Evolutionary conservation across 2,797 vertebrate species (phyloP).

Genomic region (Eospalax fontanierii): DNA sequence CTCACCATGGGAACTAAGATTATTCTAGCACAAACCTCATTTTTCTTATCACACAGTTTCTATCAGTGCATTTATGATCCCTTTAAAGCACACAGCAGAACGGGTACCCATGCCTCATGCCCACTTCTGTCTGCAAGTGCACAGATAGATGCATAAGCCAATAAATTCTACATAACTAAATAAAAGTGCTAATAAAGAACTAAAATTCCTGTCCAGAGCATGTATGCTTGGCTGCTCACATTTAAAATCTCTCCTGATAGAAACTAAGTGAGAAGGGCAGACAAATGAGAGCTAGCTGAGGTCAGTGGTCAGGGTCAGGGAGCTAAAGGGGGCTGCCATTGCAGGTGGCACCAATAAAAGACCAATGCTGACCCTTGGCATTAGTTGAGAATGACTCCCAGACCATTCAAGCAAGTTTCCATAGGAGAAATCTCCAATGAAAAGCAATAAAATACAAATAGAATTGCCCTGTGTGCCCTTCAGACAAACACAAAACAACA

Average conservation of each 20-base stretch:
- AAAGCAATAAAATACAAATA: conserved; percentile 60
- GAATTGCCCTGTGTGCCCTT: conserved; percentile 51
- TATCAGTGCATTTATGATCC: conserved; percentile 55
- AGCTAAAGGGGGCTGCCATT: not conserved
- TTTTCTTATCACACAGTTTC: conserved; percentile 71
- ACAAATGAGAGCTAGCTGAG: conserved; percentile 12
- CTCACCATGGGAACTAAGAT: conserved; percentile 71
- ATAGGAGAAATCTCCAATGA: conserved; percentile 47
- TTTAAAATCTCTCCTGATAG: conserved; percentile 58
- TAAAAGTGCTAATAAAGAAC: conserved; percentile 19
- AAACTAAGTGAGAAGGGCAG: conserved; percentile 45
- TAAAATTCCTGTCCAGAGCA: conserved; percentile 38
- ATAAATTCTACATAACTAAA: conserved; percentile 67
- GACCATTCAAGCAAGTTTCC: conserved; percentile 58
- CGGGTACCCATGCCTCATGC: not conserved
- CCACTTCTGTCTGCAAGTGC: conserved; percentile 28
- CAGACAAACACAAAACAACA: conserved; percentile 29
- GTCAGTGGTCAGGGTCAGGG: conserved; percentile 22
- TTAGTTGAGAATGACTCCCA: conserved; percentile 60
- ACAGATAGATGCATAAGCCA: conserved; percentile 50
- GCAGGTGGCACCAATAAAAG: not conserved
- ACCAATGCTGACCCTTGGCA: not conserved
- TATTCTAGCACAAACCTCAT: conserved; percentile 59
- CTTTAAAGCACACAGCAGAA: conserved; percentile 60
- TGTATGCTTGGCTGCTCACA: conserved; percentile 39